Evolutionary conservation across 92 coral and sea anemone genomes (phyloP).

Genomic region (Bergia puertoricense): DNA sequence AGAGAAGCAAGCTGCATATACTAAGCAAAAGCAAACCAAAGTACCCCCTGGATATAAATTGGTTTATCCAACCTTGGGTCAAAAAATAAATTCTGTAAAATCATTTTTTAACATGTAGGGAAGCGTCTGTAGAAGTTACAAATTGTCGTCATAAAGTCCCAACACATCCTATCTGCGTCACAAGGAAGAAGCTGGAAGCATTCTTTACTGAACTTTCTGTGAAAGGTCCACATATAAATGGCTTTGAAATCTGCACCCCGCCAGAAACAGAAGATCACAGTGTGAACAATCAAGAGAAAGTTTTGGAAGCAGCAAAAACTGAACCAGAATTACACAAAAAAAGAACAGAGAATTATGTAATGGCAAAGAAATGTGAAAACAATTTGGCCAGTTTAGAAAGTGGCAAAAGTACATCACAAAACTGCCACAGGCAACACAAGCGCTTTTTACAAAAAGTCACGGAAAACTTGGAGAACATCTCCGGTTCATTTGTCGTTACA

Average conservation of each 20-base stretch:
- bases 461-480: slow-evolving; percentile 19
- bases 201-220: slow-evolving; percentile 18
- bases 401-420: not conserved
- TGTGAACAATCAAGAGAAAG: not conserved
- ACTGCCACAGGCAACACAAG: not conserved
- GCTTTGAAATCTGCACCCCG: slow-evolving; percentile 14
- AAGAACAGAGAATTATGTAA: not conserved
- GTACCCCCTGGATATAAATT: too few species aligned
- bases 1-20: too few species aligned
- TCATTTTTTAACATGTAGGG: not conserved
- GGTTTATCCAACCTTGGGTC: not conserved
- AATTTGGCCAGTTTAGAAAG: not conserved
- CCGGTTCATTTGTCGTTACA: slow-evolving; percentile 49
- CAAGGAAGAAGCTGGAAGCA: slow-evolving; percentile 8
- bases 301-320: not conserved
- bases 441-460: not conserved
- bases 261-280: not conserved
- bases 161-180: slow-evolving; percentile 9
- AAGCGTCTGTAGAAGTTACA: not conserved
- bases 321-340: not conserved
- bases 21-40: too few species aligned
- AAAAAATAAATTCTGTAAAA: too few species aligned
- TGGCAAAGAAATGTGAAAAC: not conserved
- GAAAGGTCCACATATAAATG: not conserved
- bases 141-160: slow-evolving; percentile 1